Base-by-base conservation (phyloP, 2,113 vertebrate species). In the Corydoras sp. region DNA sequence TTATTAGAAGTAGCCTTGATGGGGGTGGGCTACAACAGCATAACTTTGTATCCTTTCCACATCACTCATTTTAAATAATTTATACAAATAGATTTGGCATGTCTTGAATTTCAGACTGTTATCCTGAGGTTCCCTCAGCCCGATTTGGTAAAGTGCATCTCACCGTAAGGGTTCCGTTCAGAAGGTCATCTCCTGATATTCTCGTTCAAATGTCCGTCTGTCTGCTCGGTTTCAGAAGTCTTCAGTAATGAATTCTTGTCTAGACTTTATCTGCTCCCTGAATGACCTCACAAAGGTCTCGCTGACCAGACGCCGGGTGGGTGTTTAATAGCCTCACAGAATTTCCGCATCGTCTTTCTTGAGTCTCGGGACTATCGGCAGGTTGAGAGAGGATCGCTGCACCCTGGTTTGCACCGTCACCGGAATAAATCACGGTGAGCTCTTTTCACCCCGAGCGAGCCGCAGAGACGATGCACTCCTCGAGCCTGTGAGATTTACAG, bases 401-500 rank as follows among this genome's bases (percentile, higher is more conserved):
- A 48, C 51, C 62, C 56, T 71, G 55, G 13, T 73, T 58, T 68
- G 35, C 29, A 53, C 56, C 15, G 65, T 61, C 12, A 10, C 30
- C 49, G 30, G 50, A 31, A 71, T 62, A 74, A 67, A 74, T 74
- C 68, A 11, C 63, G 59, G 58, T 54, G 43, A 74, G 68, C 58
- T 51, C n/a, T 69, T 71, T 70, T 69, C n/a, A 66, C 51, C 72
- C 58, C 70, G 65, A 74, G 62, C 29, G 10, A 71, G 53, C 48
- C 14, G 15, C 62, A 15, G 68, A 74, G 62, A 58, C 66, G 32
- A 73, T 58, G 62, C 30, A 35, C 62, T 43, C 58, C 74, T 58
- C 51, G 66, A 62, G 51, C 12, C 35, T 66, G 67, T 56, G 62
- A 70, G 58, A 70, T 51, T 74, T 32, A 74, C 35, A 58, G 9